Percentiles rank a stretch among this genome's conserved stretches.
Conservation (phyloP, 1,140 invertebrate species). For the Drosophila santomea region DNA sequence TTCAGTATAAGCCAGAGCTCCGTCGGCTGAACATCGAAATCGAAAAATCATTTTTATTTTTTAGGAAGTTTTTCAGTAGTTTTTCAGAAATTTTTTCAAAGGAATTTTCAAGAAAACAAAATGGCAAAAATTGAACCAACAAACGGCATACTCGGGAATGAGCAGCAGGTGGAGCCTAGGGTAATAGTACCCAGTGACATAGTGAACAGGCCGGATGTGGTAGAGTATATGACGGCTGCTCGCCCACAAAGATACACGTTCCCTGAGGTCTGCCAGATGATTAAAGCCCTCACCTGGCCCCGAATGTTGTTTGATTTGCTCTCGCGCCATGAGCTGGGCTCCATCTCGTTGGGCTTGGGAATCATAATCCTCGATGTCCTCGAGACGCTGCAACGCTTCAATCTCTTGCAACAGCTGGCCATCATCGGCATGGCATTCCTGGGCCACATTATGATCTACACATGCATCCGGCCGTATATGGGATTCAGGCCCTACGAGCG, state of each 20-base stretch:
- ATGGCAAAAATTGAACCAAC: too few relatives aligned
- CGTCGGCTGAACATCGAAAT: background rate
- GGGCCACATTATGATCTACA: background rate
- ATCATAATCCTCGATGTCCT: background rate
- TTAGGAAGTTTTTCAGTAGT: background rate
- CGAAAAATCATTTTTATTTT: background rate
- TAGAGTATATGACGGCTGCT: too few relatives aligned
- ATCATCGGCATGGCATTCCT: background rate
- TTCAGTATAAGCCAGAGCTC: background rate
- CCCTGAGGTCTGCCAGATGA: too few relatives aligned
- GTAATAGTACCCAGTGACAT: too few relatives aligned
- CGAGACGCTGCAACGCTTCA: background rate
- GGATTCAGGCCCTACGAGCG: background rate
- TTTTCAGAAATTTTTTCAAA: too few relatives aligned
- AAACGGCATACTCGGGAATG: too few relatives aligned
- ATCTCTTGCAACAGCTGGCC: background rate
- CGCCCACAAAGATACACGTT: too few relatives aligned
- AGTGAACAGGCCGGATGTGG: too few relatives aligned
- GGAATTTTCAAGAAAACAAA: too few relatives aligned
- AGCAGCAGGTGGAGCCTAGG: too few relatives aligned
- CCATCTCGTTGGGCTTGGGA: constrained; percentile 1
- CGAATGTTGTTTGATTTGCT: background rate
- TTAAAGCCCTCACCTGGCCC: background rate
- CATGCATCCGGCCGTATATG: background rate
- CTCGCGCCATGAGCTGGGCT: background rate